A percentile compares a stretch with the other conserved stretches of the same genome.
phyloP scores from a whole-genome alignment of 2,113 vertebrate genomes.

The Scartelaos histophorus region DNA sequence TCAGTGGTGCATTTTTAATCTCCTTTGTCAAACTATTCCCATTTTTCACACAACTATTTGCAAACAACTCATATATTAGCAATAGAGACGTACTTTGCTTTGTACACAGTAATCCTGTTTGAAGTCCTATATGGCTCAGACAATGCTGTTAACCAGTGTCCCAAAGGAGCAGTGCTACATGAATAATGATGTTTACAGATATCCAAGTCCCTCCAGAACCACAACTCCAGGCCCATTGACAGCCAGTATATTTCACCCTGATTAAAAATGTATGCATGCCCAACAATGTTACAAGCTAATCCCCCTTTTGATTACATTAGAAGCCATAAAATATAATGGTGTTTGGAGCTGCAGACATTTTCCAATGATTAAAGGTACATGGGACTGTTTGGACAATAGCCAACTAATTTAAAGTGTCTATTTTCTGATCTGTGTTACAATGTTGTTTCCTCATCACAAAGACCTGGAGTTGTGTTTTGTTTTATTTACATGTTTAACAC shows the following conservation, averaged over 20 bases:
- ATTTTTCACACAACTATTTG: constrained; percentile 1
- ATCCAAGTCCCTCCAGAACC: background rate
- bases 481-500: no score
- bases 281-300: constrained; percentile 4
- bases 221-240: background rate
- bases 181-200: constrained; percentile 15
- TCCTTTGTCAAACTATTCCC: constrained; percentile 15
- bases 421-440: no score
- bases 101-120: constrained; percentile 16
- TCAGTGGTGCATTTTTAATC: background rate
- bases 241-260: background rate
- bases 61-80: constrained; percentile 9
- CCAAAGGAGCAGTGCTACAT: background rate
- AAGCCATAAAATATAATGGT: background rate
- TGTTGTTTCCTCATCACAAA: no score
- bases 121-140: constrained; percentile 13
- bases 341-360: background rate
- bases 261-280: constrained; percentile 11
- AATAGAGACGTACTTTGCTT: constrained; percentile 5
- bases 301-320: constrained; percentile 4
- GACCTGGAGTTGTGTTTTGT: no score
- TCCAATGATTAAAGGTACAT: background rate
- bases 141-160: constrained; percentile 10
- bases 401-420: background rate
- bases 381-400: background rate